Percentiles rank a stretch among this genome's conserved stretches.
Conservation (phyloP, 2,797 vertebrate species). For the Tenualosa thibaudeaui region DNA sequence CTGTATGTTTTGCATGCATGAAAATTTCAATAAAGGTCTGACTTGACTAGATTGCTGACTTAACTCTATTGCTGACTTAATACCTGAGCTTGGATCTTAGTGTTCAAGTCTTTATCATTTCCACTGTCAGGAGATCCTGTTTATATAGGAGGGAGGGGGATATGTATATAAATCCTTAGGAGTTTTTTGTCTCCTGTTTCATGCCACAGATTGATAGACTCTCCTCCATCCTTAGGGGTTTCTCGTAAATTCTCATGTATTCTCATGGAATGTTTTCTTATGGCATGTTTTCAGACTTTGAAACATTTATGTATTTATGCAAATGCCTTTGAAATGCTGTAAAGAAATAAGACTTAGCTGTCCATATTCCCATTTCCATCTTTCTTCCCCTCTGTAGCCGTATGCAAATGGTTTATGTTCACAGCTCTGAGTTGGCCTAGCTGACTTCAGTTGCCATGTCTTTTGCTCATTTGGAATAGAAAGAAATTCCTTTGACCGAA, state of each 20-base stretch:
- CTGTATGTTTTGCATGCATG: too few relatives aligned
- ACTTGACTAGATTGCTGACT: too few relatives aligned
- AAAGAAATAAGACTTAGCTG: background rate
- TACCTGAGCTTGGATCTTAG: background rate
- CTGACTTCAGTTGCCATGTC: background rate
- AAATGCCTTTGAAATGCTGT: background rate
- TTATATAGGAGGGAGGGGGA: background rate
- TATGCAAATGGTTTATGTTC: background rate
- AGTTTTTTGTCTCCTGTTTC: background rate
- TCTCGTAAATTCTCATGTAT: background rate
- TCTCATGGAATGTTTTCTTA: background rate
- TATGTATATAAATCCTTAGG: background rate
- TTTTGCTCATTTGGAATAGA: background rate
- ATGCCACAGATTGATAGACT: background rate
- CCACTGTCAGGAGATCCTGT: background rate
- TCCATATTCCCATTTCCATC: background rate
- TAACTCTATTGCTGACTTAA: too few relatives aligned
- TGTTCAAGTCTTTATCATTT: background rate
- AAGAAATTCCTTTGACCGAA: background rate
- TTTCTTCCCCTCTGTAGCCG: background rate
- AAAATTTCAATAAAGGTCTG: too few relatives aligned
- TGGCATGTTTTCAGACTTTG: background rate
- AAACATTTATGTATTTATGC: constrained; percentile 1
- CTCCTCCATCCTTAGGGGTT: background rate
- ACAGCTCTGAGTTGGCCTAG: background rate